Evolutionary conservation across 1,140 invertebrate species (phyloP).

Genomic region (Bombus waltoni): DNA sequence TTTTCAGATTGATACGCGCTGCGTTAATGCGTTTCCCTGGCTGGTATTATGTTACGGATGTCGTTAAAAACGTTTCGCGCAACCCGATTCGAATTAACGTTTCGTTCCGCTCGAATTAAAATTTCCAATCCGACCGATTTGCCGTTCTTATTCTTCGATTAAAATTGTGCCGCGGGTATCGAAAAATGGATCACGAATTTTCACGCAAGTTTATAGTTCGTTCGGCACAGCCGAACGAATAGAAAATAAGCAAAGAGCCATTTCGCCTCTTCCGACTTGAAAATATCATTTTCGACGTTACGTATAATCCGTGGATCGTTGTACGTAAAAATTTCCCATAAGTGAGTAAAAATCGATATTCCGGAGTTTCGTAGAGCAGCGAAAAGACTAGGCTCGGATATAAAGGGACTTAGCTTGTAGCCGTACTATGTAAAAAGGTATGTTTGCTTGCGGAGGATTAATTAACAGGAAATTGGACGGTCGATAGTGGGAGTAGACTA

Average conservation of each 20-base stretch:
- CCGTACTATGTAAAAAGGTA: neutral
- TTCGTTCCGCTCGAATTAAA: neutral
- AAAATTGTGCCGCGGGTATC: too few species aligned
- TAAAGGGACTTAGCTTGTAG: neutral
- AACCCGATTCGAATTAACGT: neutral
- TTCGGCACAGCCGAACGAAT: too few species aligned
- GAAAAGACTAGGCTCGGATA: too few species aligned
- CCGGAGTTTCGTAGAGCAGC: too few species aligned
- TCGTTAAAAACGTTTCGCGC: slow-evolving; percentile 1
- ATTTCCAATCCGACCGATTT: neutral
- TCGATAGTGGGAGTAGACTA: too few species aligned
- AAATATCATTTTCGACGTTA: neutral
- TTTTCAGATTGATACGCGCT: slow-evolving; percentile 44
- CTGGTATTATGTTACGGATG: slow-evolving; percentile 5
- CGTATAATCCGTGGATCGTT: too few species aligned
- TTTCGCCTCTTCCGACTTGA: too few species aligned
- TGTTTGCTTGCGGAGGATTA: neutral
- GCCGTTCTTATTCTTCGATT: neutral
- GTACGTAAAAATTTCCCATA: neutral
- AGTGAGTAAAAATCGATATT: neutral
- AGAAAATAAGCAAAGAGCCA: too few species aligned
- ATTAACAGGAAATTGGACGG: neutral
- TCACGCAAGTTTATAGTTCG: too few species aligned
- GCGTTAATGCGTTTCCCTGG: slow-evolving; percentile 8
- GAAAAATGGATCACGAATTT: too few species aligned